These are phyloP conservation scores for Nemapogon koenigi DNA, from an alignment of 2,888 invertebrate species.

Conservation along the genomic window DNA sequence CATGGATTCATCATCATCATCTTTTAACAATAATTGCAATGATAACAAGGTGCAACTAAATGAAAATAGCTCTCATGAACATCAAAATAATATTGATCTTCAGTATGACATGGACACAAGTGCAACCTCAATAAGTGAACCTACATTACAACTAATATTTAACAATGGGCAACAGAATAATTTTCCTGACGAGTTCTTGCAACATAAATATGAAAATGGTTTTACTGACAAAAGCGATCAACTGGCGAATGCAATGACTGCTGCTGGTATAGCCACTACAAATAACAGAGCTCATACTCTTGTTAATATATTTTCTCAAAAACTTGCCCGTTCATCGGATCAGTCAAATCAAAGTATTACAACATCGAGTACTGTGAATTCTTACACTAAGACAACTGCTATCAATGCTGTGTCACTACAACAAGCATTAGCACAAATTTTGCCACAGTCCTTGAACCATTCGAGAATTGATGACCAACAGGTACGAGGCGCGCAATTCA, in stretches of 20 bases:
- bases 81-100: conserved; percentile 24
- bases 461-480: conserved; percentile 33
- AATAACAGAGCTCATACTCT: conserved; percentile 39
- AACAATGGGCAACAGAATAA: conserved; percentile 17
- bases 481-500: conserved; percentile 23
- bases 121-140: conserved; percentile 15
- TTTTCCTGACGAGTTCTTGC: conserved; percentile 16
- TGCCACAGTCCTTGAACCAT: conserved; percentile 50
- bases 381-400: conserved; percentile 34
- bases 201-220: conserved; percentile 27
- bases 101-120: conserved; percentile 21
- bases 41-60: background rate
- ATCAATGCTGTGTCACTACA: conserved; percentile 51
- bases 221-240: conserved; percentile 40
- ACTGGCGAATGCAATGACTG: conserved; percentile 53
- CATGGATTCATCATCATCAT: background rate
- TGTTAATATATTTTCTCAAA: conserved; percentile 60
- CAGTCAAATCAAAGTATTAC: background rate
- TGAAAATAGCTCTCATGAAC: conserved; percentile 11
- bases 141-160: conserved; percentile 20
- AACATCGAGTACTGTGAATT: background rate
- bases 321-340: conserved; percentile 38
- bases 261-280: conserved; percentile 43
- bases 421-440: conserved; percentile 53
- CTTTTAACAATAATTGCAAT: background rate